Base-by-base conservation (phyloP, 2,797 vertebrate species). In the Leucoraja ocellata region DNA sequence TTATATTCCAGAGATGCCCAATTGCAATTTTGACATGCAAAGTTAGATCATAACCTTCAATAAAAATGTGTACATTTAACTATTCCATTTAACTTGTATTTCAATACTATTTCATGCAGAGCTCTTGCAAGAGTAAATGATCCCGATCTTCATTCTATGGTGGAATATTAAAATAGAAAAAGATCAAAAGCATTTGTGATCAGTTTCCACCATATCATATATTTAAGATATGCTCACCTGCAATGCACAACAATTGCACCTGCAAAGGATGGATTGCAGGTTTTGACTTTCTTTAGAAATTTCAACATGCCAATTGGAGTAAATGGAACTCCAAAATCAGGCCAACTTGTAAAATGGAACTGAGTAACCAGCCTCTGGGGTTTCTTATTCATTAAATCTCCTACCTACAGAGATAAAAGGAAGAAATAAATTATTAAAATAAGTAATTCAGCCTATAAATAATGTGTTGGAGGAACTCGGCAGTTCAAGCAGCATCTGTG, bases 311-410 rank as follows among this genome's bases (percentile, higher is more conserved):
- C 98, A 0, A 99, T 99, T 3, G 99, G 99, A 61, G 99, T 99
- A 95, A 99, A 99, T 94, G 99, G 99, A n/a, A 99, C 99, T 93
- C 99, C 99, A 0, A 99, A 99, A 94, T 99, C 98, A 0, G 99
- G 99, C 98, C 99, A 99, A 96, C 98, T 99, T 95, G 99, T 99
- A 95, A 99, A 99, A 95, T 99, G 98, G 96, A 99, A 99, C 96
- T 99, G 99, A 36, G 98, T 99, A 95, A 99, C 97, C 93, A 99
- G 97, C 93, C 98, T 97, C 95, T 99, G 98, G 54, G 98, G 98
- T 95, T 99, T 99, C 96, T 99, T 99, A 94, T 98, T 99, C 0
- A 98, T 99, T 93, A 98, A 95, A 0, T 99, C 98, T 0, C 99
- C 99, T 25, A 99, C 98, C 99, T 99, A 95, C 0, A 78, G 91